phyloP scores from a whole-genome alignment of 1,140 invertebrate species.

The Scaptomyza hsui region DNA sequence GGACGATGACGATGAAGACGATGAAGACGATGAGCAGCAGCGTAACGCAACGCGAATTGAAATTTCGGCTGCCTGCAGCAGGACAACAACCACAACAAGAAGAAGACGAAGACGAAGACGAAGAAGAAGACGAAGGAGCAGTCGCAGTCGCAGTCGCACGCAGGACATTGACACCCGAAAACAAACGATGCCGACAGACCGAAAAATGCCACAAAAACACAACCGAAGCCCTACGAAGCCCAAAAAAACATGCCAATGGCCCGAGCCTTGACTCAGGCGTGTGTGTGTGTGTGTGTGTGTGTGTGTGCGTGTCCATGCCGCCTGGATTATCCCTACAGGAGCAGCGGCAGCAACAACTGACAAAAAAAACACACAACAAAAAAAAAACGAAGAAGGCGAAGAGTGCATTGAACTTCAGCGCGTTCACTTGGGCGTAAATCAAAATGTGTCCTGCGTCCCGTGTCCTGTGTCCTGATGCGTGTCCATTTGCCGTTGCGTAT shows the following conservation, averaged over 20 bases:
- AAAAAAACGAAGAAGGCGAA: no score
- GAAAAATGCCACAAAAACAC: conserved; percentile 34
- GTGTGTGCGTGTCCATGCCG: conserved; percentile 69
- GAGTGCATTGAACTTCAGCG: conserved; percentile 70
- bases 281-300: conserved; percentile 73
- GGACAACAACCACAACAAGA: conserved; percentile 26
- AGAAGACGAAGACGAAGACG: no score
- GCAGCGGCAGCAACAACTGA: conserved; percentile 12
- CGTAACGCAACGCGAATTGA: conserved; percentile 74
- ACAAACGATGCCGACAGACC: conserved; percentile 44
- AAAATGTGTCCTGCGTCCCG: conserved; percentile 45
- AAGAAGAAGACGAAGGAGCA: no score
- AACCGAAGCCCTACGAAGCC: conserved; percentile 47
- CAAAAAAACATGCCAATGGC: conserved; percentile 52
- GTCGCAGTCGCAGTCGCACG: conserved; percentile 30
- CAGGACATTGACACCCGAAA: conserved; percentile 80
- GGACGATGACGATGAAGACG: conserved; percentile 7
- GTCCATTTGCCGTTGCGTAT: conserved; percentile 56
- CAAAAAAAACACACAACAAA: not conserved
- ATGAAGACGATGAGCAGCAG: conserved; percentile 28
- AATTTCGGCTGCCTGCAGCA: conserved; percentile 53
- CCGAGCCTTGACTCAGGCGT: conserved; percentile 34
- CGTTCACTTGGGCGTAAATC: conserved; percentile 64
- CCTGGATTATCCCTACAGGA: conserved; percentile 52
- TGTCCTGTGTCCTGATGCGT: conserved; percentile 33